Base-by-base conservation (phyloP, 2,113 vertebrate species). In the Gymnorhina tibicen region DNA sequence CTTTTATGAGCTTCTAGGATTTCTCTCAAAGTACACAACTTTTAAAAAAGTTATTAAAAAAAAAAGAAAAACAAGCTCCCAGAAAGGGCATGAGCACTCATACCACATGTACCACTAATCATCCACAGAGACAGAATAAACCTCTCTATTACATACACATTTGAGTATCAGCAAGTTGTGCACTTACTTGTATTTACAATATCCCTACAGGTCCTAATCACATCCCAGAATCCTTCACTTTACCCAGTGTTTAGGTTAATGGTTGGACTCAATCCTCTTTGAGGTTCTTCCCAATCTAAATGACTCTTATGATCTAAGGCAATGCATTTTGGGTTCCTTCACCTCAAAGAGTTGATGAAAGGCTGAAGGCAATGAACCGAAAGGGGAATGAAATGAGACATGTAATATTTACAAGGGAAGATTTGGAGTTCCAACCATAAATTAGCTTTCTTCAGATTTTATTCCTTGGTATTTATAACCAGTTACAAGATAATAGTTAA, bases 391-490 rank as follows among this genome's bases (percentile, higher is more conserved):
- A 91, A 87, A 47, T 10, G 3, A 85, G 79, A 75, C 13, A 32
- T 24, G 13, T 18, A 58, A 39, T 89, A 89, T 60, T 78, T 72
- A 89, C 35, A 60, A 35, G 35, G 24, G 33, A 83, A 74, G n/a
- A 91, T 70, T 1, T 44, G 39, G 53, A 68, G 39, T 63, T 84
- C 37, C 77, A 89, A 33, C 19, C 28, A 52, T 44, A 85, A 85
- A 72, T 52, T n/a, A 60, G 17, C 44, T 87, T 85, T 85, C 27
- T 81, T 92, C 21, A 37, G 46, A 92, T 74, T 89, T 84, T 59
- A 87, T 81, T 78, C 56, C 49, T 77, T 60, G 26, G 67, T 85
- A 89, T 89, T 95, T 91, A 85, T 47, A 96, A 84, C 39, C 52
- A 91, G 68, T 70, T 95, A 88, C 59, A 56, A 80, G 64, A 77